Conservation (phyloP, 2,888 invertebrate species). For the Itoplectis maculator region DNA sequence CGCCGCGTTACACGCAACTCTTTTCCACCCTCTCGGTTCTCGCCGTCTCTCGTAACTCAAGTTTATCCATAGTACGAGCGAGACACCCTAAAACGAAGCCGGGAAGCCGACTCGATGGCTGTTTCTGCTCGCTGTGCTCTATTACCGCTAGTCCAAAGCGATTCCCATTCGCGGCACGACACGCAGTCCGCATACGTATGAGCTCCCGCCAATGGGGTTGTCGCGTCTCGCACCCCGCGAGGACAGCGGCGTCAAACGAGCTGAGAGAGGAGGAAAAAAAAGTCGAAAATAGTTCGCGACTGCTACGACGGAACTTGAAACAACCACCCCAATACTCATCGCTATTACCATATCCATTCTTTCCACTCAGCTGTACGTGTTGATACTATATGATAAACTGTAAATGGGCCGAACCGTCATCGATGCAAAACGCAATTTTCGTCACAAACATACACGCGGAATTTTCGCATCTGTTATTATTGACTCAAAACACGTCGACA, state of each 20-base stretch:
- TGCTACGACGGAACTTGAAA: background rate
- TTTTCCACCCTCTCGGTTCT: background rate
- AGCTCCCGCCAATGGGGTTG: constrained; percentile 50
- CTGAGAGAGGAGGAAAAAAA: constrained; percentile 32
- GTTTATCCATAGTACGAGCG: constrained; percentile 47
- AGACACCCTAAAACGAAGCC: constrained; percentile 32
- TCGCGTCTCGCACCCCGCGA: constrained; percentile 34
- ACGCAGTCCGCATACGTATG: constrained; percentile 60
- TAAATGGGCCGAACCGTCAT: background rate
- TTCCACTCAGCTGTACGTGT: constrained; percentile 25
- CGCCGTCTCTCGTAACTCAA: constrained; percentile 51
- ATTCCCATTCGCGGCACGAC: constrained; percentile 53
- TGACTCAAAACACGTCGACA: background rate
- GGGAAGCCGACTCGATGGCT: constrained; percentile 26
- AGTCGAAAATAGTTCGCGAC: constrained; percentile 24
- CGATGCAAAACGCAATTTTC: background rate
- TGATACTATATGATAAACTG: background rate
- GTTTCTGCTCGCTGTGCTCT: constrained; percentile 44
- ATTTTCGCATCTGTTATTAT: background rate
- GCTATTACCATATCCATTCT: constrained; percentile 38
- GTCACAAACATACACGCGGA: background rate
- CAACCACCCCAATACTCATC: constrained; percentile 24
- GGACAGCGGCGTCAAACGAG: constrained; percentile 15
- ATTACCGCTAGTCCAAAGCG: constrained; percentile 58
- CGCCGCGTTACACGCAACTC: background rate